Evolutionary conservation across 2,888 invertebrate genomes (phyloP).

Genomic region (Bedellia somnulentella): DNA sequence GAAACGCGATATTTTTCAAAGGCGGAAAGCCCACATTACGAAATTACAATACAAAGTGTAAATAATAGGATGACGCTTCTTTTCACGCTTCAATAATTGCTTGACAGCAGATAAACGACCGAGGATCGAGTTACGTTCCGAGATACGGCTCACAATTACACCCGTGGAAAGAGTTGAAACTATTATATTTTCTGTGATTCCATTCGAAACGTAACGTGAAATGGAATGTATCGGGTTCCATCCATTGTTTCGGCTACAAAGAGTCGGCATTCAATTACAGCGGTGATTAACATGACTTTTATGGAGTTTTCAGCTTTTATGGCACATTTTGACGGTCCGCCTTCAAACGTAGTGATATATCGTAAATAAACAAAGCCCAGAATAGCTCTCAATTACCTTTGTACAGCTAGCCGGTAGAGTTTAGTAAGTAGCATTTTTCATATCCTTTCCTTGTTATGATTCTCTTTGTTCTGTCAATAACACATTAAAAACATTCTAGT

Average conservation of each 20-base stretch:
- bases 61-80: conserved; percentile 59
- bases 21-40: conserved; percentile 49
- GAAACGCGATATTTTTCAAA: conserved; percentile 53
- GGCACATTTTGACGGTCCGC: conserved; percentile 59
- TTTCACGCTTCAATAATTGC: conserved; percentile 64
- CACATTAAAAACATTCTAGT: no score
- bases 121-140: conserved; percentile 37
- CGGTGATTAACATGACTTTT: conserved; percentile 61
- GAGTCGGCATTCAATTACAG: conserved; percentile 46
- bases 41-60: conserved; percentile 45
- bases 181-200: background rate
- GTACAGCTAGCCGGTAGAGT: conserved; percentile 44
- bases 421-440: conserved; percentile 32
- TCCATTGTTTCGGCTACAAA: conserved; percentile 56
- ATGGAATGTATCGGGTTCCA: no score
- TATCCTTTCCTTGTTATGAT: no score
- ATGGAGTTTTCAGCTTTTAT: conserved; percentile 56
- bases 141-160: conserved; percentile 6
- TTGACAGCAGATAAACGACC: conserved; percentile 57
- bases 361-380: conserved; percentile 59
- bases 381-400: conserved; percentile 58
- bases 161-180: background rate
- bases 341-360: conserved; percentile 62
- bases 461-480: no score
- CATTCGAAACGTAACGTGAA: background rate